A percentile compares a stretch with the other conserved stretches of the same genome.
Conservation (phyloP, 2,888 invertebrate species). For the Tetragonula carbonaria region DNA sequence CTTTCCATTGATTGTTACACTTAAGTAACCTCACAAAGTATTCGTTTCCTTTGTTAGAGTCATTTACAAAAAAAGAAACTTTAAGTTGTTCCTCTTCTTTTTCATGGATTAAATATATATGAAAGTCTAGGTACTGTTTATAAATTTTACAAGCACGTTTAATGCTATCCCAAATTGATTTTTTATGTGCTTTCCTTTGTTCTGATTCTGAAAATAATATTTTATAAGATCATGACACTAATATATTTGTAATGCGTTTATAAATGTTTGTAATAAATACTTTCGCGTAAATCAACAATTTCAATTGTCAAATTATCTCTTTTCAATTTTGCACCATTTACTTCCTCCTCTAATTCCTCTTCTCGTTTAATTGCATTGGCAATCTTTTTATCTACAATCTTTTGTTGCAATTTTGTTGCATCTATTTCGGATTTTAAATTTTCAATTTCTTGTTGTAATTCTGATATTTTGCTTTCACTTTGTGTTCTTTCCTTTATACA, state of each 20-base stretch:
- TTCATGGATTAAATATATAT: constrained; percentile 62
- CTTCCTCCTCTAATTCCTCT: constrained; percentile 62
- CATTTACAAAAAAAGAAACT: constrained; percentile 73
- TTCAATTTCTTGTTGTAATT: constrained; percentile 61
- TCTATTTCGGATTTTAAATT: constrained; percentile 61
- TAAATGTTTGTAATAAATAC: constrained; percentile 56
- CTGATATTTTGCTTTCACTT: constrained; percentile 41
- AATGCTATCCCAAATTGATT: constrained; percentile 73
- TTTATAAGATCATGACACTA: background rate
- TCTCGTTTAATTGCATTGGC: constrained; percentile 54
- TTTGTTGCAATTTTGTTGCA: constrained; percentile 65
- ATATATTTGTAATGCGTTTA: background rate
- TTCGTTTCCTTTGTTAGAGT: constrained; percentile 67
- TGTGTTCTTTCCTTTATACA: constrained; percentile 45
- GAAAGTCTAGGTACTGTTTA: constrained; percentile 76
- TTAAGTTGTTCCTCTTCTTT: constrained; percentile 66
- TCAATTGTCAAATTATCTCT: constrained; percentile 71
- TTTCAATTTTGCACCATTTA: constrained; percentile 60
- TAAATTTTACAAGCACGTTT: constrained; percentile 74
- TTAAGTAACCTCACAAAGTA: constrained; percentile 72
- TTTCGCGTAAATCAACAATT: constrained; percentile 75
- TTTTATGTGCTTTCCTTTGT: constrained; percentile 63
- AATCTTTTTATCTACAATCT: constrained; percentile 74
- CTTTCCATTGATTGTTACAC: constrained; percentile 73
- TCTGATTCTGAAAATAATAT: constrained; percentile 54